Evolutionary conservation across 2,888 invertebrate species (phyloP).

Genomic region (Drosophila paranaensis): DNA sequence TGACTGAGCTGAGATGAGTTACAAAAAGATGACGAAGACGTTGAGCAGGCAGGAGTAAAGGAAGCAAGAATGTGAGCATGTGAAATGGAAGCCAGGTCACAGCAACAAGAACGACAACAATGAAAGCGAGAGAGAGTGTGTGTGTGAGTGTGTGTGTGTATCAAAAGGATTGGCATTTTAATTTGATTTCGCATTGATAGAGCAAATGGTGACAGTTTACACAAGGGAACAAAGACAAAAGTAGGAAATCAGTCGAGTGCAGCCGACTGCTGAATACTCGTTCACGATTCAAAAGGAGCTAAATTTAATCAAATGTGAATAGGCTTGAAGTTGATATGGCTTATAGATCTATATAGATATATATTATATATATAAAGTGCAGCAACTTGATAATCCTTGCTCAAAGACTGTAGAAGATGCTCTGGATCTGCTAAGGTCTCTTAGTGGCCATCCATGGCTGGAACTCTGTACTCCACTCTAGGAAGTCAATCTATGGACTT

Average conservation of each 20-base stretch:
- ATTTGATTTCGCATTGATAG: slow-evolving; percentile 71
- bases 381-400: neutral
- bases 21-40: slow-evolving; percentile 15
- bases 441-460: no score
- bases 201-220: slow-evolving; percentile 47
- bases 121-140: slow-evolving; percentile 13
- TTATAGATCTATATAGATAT: neutral
- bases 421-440: no score
- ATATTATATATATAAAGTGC: no score
- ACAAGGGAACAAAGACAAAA: slow-evolving; percentile 31
- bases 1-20: slow-evolving; percentile 31
- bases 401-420: neutral
- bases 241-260: neutral
- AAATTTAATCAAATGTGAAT: neutral
- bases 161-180: slow-evolving; percentile 72
- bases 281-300: neutral
- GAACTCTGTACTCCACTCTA: no score
- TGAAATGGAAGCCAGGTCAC: slow-evolving; percentile 17
- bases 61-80: neutral
- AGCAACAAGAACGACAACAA: slow-evolving; percentile 46
- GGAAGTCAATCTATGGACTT: no score
- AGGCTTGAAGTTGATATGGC: neutral
- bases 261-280: slow-evolving; percentile 1
- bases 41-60: neutral
- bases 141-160: slow-evolving; percentile 25